Conservation (phyloP, 1,140 invertebrate genomes). For the roundworm (Caenorhabditis elegans) region DNA sequence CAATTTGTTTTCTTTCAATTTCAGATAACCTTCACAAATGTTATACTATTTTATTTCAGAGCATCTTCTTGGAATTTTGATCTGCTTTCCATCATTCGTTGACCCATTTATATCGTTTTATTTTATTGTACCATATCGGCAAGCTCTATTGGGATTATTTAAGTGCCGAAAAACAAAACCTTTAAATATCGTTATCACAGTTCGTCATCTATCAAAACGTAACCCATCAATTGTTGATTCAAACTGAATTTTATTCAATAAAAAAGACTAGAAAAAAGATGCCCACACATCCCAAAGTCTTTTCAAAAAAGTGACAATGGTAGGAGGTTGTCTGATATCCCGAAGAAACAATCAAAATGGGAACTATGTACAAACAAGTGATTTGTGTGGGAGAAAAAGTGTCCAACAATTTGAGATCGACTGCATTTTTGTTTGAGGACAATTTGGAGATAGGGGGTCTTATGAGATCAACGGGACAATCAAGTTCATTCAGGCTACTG, state of each 20-base stretch:
- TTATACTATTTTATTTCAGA: no score
- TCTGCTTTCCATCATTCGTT: neutral
- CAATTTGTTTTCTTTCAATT: no score
- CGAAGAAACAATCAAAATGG: slow-evolving; percentile 21
- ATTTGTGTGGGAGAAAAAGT: neutral
- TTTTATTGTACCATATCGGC: neutral
- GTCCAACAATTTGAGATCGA: neutral
- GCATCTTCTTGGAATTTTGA: neutral
- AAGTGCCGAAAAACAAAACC: neutral
- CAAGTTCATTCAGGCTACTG: slow-evolving; percentile 20
- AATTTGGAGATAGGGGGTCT: neutral
- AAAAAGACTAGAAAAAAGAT: neutral
- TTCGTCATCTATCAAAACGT: neutral
- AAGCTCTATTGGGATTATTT: neutral
- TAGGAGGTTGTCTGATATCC: slow-evolving; percentile 18
- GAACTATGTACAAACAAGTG: slow-evolving; percentile 30
- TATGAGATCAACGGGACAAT: slow-evolving; percentile 18
- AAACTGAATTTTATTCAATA: slow-evolving; percentile 25
- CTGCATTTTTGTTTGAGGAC: neutral
- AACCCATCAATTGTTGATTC: slow-evolving; percentile 3
- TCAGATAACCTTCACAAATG: no score
- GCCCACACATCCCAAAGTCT: neutral
- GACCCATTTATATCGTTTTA: slow-evolving; percentile 14
- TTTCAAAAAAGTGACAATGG: neutral
- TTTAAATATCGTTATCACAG: neutral